A percentile compares a stretch with the other conserved stretches of the same genome.
These are phyloP conservation scores for Streblospio benedicti DNA, from an alignment of 1,140 invertebrate genomes.

Conservation along the genomic window DNA sequence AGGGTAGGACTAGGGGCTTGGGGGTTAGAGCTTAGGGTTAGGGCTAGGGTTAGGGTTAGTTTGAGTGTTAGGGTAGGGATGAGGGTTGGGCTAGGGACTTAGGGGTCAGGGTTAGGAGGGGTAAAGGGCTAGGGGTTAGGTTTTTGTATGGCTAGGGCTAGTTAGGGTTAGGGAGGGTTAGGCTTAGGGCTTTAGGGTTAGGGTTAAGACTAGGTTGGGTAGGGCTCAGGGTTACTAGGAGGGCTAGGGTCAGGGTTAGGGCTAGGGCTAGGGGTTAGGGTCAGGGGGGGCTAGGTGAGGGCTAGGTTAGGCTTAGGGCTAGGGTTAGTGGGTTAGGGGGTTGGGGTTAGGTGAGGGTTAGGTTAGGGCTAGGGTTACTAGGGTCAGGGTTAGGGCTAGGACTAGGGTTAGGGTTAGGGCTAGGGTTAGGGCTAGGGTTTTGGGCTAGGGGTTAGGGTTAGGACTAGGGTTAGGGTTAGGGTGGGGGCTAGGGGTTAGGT, in stretches of 20 bases:
- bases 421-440: constrained; percentile 19
- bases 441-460: constrained; percentile 17
- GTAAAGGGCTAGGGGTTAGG: constrained; percentile 21
- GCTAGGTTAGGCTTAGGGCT: not conserved
- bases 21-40: constrained; percentile 17
- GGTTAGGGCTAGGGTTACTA: constrained; percentile 17
- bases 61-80: constrained; percentile 19
- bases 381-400: too few relatives aligned
- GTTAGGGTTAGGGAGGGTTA: constrained; percentile 14
- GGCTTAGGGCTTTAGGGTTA: constrained; percentile 4
- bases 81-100: constrained; percentile 17
- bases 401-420: constrained; percentile 16
- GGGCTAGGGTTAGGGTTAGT: constrained; percentile 18
- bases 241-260: constrained; percentile 15
- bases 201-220: constrained; percentile 12
- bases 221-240: constrained; percentile 13
- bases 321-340: too few relatives aligned
- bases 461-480: constrained; percentile 19
- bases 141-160: constrained; percentile 19
- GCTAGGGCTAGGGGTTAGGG: too few relatives aligned
- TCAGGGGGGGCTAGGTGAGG: not conserved
- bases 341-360: constrained; percentile 14
- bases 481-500: constrained; percentile 22
- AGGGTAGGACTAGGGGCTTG: constrained; percentile 12
- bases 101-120: too few relatives aligned